Conservation (phyloP, 2,888 invertebrate species). For the Miltochrista miniata region DNA sequence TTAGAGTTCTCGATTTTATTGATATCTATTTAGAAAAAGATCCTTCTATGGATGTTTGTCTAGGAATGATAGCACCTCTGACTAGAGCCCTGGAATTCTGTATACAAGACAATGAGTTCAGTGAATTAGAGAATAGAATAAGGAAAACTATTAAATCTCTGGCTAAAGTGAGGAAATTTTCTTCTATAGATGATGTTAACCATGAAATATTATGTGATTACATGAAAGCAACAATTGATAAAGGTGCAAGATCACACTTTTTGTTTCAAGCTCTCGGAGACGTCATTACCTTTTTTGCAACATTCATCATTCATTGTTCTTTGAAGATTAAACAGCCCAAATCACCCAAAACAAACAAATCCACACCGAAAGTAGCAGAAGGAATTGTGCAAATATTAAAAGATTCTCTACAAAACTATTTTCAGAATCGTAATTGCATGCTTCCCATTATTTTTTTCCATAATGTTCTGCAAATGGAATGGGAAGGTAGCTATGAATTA, state of each 20-base stretch:
- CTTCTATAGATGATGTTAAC: constrained; percentile 80
- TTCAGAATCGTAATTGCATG: constrained; percentile 85
- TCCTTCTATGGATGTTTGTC: constrained; percentile 86
- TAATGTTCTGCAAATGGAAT: constrained; percentile 85
- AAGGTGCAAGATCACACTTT: constrained; percentile 85
- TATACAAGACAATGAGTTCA: constrained; percentile 86
- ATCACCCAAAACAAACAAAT: constrained; percentile 59
- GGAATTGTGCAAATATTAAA: constrained; percentile 73
- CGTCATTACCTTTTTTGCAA: constrained; percentile 85
- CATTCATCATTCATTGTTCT: constrained; percentile 86
- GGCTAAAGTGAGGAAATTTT: constrained; percentile 84
- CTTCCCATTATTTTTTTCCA: constrained; percentile 87
- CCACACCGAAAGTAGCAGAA: constrained; percentile 9
- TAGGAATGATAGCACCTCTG: constrained; percentile 88
- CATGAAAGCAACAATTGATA: constrained; percentile 83
- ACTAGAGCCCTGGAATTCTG: constrained; percentile 88
- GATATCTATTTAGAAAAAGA: constrained; percentile 88
- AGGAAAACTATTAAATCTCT: constrained; percentile 85
- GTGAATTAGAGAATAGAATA: constrained; percentile 86
- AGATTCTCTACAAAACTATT: constrained; percentile 83
- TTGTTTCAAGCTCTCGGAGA: constrained; percentile 87
- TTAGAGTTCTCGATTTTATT: constrained; percentile 89
- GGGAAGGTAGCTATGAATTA: constrained; percentile 86
- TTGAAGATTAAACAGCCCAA: constrained; percentile 70
- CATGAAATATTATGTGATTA: constrained; percentile 80